Evolutionary conservation across 2,113 vertebrate species (phyloP), one percentile per base, ranked within the genome.

Genomic region (Accipiter virgatus): DNA sequence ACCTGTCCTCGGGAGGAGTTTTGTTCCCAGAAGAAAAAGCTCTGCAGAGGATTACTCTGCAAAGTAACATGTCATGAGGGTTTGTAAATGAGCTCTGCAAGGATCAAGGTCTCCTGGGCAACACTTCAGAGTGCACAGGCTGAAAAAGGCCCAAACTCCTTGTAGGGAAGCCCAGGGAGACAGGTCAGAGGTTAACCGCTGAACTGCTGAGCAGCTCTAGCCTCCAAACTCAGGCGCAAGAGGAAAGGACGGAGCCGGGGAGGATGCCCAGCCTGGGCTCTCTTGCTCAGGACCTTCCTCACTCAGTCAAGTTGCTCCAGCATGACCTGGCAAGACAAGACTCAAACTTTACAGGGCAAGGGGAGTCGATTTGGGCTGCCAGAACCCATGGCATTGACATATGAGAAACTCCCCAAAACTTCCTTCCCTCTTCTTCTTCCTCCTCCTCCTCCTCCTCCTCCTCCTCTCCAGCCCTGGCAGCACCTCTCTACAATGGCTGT

Each of bases 71-170:
- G 36, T 40, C 23, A 6, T 19, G 70, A 90, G 78, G 38, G 38
- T 61, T 95, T 85, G 58, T 42, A 96, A 96, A 95, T 70, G 79
- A 96, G 70, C 43, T 90, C 85, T 88, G 61, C 40, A 72, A 86
- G 70, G 47, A 77, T 45, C 36, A 52, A 15, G 34, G 40, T 95
- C 73, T 91, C 92, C 62, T 62, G 78, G 62, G 81, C 52, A 86
- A 45, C 21, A 16, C 62, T 80, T 90, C 34, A 63, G 87, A 90
- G 53, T n/a, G 36, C 31, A 65, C 0, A 2, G 84, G 55, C 90
- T 93, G 96, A 42, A 96, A 96, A 96, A 94, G 90, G 81, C 66
- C 48, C 40, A n/a, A 36, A 32, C 12, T 92, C 74, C 38, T 71
- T 90, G 11, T 36, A 66, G 58, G 48, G 17, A 81, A 56, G 20